Evolutionary conservation across 23 tunicate genomes (phyloP).

Genomic region (Botrylloides violaceus): DNA sequence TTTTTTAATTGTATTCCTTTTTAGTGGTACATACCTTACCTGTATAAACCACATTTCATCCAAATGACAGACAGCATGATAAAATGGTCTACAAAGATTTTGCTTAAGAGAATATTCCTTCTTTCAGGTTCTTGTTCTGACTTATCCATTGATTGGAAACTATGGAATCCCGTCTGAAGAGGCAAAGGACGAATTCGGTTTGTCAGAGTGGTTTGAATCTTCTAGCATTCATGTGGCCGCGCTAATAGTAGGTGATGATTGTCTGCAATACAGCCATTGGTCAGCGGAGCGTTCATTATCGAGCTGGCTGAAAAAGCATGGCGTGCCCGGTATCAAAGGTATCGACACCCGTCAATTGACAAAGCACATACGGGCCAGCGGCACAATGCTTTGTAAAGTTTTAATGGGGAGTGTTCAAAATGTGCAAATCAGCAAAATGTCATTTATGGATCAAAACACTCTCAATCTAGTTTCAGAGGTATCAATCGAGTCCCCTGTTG

Average conservation of each 20-base stretch:
- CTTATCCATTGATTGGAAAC: slow-evolving; percentile 86
- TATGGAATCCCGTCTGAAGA: slow-evolving; percentile 76
- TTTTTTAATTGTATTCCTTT: too few relatives aligned
- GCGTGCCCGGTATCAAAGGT: slow-evolving; percentile 53
- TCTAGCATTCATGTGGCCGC: slow-evolving; percentile 66
- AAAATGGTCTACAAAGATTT: too few relatives aligned
- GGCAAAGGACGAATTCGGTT: slow-evolving; percentile 54
- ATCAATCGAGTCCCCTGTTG: slow-evolving; percentile 34
- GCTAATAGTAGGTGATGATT: slow-evolving; percentile 53
- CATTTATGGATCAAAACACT: slow-evolving; percentile 58
- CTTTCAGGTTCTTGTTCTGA: slow-evolving; percentile 64
- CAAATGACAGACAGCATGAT: too few relatives aligned
- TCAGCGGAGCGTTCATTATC: slow-evolving; percentile 47
- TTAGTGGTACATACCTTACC: too few relatives aligned
- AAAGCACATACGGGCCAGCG: slow-evolving; percentile 72
- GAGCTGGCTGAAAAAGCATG: slow-evolving; percentile 48
- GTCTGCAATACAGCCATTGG: slow-evolving; percentile 76
- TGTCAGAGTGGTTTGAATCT: slow-evolving; percentile 91
- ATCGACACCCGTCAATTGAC: slow-evolving; percentile 79
- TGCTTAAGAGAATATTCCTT: too few relatives aligned
- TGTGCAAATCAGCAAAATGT: not conserved
- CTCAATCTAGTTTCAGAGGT: slow-evolving; percentile 63
- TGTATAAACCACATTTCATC: too few relatives aligned
- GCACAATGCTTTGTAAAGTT: slow-evolving; percentile 80
- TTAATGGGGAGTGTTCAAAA: slow-evolving; percentile 4